Percentiles rank a stretch among this genome's conserved stretches.
Evolutionary conservation across 2,888 invertebrate species (phyloP).

Genomic region (Erannis defoliaria): DNA sequence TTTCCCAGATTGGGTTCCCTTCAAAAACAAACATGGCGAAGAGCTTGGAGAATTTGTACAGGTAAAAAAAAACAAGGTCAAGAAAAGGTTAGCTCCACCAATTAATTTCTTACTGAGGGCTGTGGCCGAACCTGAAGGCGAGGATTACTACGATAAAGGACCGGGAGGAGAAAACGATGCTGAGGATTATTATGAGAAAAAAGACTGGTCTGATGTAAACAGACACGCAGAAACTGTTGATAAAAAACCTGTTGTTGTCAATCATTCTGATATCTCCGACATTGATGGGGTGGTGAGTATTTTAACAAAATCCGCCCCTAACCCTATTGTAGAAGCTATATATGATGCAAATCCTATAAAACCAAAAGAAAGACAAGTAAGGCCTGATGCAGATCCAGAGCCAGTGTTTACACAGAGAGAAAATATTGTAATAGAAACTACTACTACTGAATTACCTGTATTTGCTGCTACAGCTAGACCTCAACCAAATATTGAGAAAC

Average conservation of each 20-base stretch:
- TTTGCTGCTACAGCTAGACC: neutral
- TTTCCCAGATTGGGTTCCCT: conserved; percentile 82
- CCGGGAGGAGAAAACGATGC: conserved; percentile 64
- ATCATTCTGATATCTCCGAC: conserved; percentile 63
- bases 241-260: conserved; percentile 39
- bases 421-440: conserved; percentile 29
- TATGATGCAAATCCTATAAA: conserved; percentile 32
- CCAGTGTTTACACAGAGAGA: conserved; percentile 14
- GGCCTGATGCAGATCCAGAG: neutral
- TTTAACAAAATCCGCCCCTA: conserved; percentile 57
- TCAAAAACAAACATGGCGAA: conserved; percentile 76
- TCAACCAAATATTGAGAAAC: conserved; percentile 26
- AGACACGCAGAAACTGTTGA: conserved; percentile 53
- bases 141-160: conserved; percentile 71
- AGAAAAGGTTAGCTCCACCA: conserved; percentile 75
- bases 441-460: neutral
- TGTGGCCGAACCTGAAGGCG: conserved; percentile 67
- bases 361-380: neutral
- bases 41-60: conserved; percentile 73
- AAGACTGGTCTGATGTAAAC: conserved; percentile 74
- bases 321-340: conserved; percentile 52
- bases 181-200: conserved; percentile 76
- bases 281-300: conserved; percentile 75
- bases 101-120: conserved; percentile 69
- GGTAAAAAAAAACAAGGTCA: conserved; percentile 67